Evolutionary conservation across 2,113 vertebrate genomes (phyloP).

Genomic region (Poecilia latipinna): DNA sequence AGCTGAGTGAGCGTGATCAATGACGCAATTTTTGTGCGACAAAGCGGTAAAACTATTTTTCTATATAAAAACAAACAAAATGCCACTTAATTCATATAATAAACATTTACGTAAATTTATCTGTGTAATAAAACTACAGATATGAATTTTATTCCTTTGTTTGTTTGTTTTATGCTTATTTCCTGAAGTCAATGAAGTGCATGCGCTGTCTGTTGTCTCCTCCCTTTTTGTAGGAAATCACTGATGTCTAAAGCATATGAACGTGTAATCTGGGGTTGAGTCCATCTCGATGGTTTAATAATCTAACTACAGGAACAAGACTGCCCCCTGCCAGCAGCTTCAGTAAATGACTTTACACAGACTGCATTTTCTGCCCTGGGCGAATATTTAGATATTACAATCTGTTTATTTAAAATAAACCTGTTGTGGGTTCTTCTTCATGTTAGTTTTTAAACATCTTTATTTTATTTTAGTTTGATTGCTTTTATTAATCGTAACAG

Average conservation of each 20-base stretch:
- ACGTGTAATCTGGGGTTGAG: fast-evolving
- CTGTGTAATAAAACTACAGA: not conserved
- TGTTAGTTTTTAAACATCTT: constrained; percentile 51
- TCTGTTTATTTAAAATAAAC: constrained; percentile 24
- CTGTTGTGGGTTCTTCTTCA: constrained; percentile 44
- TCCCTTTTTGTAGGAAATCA: fast-evolving
- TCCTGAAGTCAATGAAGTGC: not conserved
- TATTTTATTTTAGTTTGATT: too few species aligned
- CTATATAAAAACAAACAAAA: not conserved
- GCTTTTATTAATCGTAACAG: too few species aligned
- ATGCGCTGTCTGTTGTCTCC: constrained; percentile 20
- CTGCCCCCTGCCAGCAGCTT: constrained; percentile 19
- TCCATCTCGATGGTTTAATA: not conserved
- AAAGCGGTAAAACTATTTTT: too few species aligned
- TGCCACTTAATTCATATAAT: not conserved
- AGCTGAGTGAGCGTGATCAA: constrained; percentile 65
- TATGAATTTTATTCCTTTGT: not conserved
- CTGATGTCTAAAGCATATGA: constrained; percentile 32
- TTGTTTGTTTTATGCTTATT: not conserved
- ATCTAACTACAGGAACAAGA: not conserved
- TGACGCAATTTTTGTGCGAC: constrained; percentile 62
- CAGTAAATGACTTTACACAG: not conserved
- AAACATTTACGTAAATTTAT: not conserved
- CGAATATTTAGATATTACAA: not conserved
- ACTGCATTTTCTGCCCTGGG: not conserved